A percentile compares a stretch with the other conserved stretches of the same genome.
Evolutionary conservation across 2,888 invertebrate species (phyloP).

Genomic region (Oligia fasciuncula): DNA sequence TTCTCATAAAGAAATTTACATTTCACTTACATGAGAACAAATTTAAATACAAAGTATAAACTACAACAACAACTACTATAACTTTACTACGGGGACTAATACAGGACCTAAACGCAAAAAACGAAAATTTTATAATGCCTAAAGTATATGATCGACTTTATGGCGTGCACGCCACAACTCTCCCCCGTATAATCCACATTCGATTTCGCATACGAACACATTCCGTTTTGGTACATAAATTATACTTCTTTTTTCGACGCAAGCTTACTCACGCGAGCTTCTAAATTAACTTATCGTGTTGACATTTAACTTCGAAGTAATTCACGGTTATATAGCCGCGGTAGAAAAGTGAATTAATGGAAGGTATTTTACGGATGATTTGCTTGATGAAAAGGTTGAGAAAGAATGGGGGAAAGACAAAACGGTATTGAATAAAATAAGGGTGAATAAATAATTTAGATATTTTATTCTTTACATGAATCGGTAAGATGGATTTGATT

Average conservation of each 20-base stretch:
- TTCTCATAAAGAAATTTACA: too few species aligned
- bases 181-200: conserved; percentile 11
- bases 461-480: neutral
- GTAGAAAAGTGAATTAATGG: conserved; percentile 46
- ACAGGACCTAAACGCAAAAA: too few species aligned
- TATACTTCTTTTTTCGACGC: conserved; percentile 35
- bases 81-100: too few species aligned
- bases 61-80: too few species aligned
- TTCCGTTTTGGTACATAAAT: conserved; percentile 44
- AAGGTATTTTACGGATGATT: conserved; percentile 37
- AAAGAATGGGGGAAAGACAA: neutral
- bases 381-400: conserved; percentile 18
- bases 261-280: conserved; percentile 17
- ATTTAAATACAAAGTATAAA: too few species aligned
- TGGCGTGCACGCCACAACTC: neutral
- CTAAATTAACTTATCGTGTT: conserved; percentile 35
- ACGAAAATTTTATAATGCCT: too few species aligned
- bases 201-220: conserved; percentile 42
- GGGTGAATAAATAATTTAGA: neutral
- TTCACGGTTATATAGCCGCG: conserved; percentile 34
- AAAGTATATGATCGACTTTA: too few species aligned
- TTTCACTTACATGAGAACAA: too few species aligned
- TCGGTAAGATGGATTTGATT: neutral
- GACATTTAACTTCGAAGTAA: conserved; percentile 52
- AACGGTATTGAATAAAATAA: neutral